phyloP scores from a whole-genome alignment of 2,797 vertebrate genomes.

The Spinibarbus caldwelli region DNA sequence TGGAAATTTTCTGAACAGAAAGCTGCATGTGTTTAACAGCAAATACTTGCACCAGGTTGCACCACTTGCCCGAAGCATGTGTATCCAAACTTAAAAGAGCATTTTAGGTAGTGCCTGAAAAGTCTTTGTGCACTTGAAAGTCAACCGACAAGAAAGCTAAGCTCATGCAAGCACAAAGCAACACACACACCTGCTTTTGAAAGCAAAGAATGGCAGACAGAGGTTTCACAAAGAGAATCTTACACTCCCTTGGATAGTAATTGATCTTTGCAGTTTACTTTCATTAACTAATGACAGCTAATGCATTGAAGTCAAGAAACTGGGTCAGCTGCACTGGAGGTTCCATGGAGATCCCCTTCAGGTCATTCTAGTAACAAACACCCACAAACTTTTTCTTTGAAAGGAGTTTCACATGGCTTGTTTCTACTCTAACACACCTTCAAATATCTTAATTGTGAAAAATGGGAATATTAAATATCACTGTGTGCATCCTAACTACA shows the following conservation, averaged over 20 bases:
- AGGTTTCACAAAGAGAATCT: background rate
- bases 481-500: background rate
- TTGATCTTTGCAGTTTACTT: constrained; percentile 7
- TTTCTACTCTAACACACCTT: background rate
- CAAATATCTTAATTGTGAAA: background rate
- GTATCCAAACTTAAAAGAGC: constrained; percentile 50
- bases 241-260: background rate
- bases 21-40: constrained; percentile 26
- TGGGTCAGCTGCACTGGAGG: constrained; percentile 23
- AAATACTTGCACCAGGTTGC: constrained; percentile 42
- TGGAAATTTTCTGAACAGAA: constrained; percentile 28
- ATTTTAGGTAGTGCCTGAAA: constrained; percentile 47
- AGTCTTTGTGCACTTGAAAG: constrained; percentile 42
- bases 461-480: background rate
- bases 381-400: constrained; percentile 3
- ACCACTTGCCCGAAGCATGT: constrained; percentile 42
- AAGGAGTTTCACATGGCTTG: background rate
- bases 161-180: constrained; percentile 46
- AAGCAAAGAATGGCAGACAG: constrained; percentile 32
- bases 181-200: constrained; percentile 51
- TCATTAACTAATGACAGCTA: constrained; percentile 11
- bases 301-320: background rate
- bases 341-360: constrained; percentile 28
- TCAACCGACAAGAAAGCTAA: constrained; percentile 22
- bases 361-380: constrained; percentile 23